A percentile compares a stretch with the other conserved stretches of the same genome.
phyloP scores from a whole-genome alignment of 2,113 vertebrate genomes.

The Archocentrus centrarchus region DNA sequence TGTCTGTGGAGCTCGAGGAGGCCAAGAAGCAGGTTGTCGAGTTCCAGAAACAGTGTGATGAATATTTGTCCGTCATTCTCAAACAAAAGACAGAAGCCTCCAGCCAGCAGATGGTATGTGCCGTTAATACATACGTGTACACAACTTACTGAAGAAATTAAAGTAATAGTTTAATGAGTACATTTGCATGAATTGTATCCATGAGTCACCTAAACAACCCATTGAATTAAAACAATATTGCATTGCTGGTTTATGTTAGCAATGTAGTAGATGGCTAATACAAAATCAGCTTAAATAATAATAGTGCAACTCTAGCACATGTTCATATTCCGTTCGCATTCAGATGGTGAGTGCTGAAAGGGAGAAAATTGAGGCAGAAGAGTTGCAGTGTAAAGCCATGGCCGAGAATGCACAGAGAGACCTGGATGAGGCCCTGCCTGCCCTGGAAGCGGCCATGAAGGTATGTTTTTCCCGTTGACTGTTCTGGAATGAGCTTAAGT shows the following conservation, averaged over 20 bases:
- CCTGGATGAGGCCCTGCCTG: slow-evolving; percentile 88
- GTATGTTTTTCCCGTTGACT: slow-evolving; percentile 60
- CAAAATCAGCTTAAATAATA: fast-evolving
- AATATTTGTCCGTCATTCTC: slow-evolving; percentile 87
- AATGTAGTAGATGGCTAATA: background rate
- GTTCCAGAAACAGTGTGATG: slow-evolving; percentile 88
- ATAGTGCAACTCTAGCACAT: background rate
- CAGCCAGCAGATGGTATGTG: slow-evolving; percentile 85
- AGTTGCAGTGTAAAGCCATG: slow-evolving; percentile 87
- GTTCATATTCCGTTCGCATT: slow-evolving; percentile 25
- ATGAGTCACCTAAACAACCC: background rate
- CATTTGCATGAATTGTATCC: background rate
- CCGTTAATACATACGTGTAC: background rate
- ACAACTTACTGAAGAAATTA: background rate
- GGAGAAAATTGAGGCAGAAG: slow-evolving; percentile 87
- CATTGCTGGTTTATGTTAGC: background rate
- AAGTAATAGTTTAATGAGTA: background rate
- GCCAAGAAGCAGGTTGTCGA: slow-evolving; percentile 87
- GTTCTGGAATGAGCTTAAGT: background rate
- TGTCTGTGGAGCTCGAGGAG: slow-evolving; percentile 88
- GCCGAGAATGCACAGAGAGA: slow-evolving; percentile 90
- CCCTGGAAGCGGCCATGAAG: slow-evolving; percentile 90
- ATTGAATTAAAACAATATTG: background rate
- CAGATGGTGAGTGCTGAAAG: slow-evolving; percentile 86
- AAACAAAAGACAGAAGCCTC: slow-evolving; percentile 87